Percentiles rank a stretch among this genome's conserved stretches.
These are phyloP conservation scores for Nineta flava DNA, from an alignment of 2,888 invertebrate genomes.

Conservation along the genomic window DNA sequence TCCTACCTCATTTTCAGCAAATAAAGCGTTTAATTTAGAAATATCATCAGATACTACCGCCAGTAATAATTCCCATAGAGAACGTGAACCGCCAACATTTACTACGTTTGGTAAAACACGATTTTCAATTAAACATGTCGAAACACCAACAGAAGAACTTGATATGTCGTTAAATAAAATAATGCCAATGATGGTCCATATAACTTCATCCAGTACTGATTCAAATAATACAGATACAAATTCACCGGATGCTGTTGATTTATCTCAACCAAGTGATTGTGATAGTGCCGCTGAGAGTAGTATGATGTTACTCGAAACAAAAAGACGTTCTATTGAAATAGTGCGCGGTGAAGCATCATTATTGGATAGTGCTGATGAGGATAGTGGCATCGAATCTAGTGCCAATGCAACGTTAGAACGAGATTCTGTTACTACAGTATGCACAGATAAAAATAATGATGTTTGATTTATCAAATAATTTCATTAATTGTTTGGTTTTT, in stretches of 20 bases:
- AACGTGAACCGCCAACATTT: slow-evolving; percentile 32
- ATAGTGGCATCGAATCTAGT: slow-evolving; percentile 48
- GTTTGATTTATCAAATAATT: too few species aligned
- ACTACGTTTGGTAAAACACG: slow-evolving; percentile 41
- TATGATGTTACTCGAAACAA: slow-evolving; percentile 20
- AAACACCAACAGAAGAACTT: slow-evolving; percentile 22
- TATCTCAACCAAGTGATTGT: slow-evolving; percentile 9
- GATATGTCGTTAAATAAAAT: slow-evolving; percentile 1
- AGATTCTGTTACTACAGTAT: not conserved
- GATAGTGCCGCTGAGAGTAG: slow-evolving; percentile 18
- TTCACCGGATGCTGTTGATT: slow-evolving; percentile 13
- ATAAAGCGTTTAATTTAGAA: slow-evolving; percentile 25
- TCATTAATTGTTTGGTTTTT: too few species aligned
- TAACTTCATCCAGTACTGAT: not conserved
- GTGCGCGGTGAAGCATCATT: slow-evolving; percentile 39
- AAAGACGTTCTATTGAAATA: slow-evolving; percentile 14
- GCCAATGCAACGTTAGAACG: slow-evolving; percentile 40
- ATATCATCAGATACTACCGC: slow-evolving; percentile 32
- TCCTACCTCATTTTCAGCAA: slow-evolving; percentile 28
- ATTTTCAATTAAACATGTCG: slow-evolving; percentile 28
- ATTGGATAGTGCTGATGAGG: slow-evolving; percentile 46
- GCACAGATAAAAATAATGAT: not conserved
- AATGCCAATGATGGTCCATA: slow-evolving; percentile 20
- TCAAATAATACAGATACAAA: not conserved
- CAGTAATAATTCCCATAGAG: slow-evolving; percentile 21